Conservation (phyloP, 2,113 vertebrate genomes). For the Capreolus pygargus region DNA sequence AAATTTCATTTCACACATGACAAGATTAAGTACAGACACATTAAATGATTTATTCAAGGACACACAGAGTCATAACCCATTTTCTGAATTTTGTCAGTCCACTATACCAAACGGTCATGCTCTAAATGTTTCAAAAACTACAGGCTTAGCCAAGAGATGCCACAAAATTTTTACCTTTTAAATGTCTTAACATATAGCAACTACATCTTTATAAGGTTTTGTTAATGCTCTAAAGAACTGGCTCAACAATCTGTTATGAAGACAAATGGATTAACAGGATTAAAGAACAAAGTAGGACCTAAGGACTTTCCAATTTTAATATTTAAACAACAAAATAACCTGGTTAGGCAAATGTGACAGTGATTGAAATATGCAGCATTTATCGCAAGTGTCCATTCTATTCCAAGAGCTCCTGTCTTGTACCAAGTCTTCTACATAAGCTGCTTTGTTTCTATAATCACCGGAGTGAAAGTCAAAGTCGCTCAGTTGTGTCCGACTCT, state of each 20-base stretch:
- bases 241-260: neutral
- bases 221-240: constrained; percentile 27
- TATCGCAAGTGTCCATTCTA: neutral
- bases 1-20: neutral
- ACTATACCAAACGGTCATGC: neutral
- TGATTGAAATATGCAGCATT: neutral
- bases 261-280: neutral
- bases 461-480: neutral
- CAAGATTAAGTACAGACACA: neutral
- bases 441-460: neutral
- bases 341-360: neutral
- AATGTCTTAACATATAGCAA: constrained; percentile 3
- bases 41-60: neutral
- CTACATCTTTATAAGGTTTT: neutral
- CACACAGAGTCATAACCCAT: neutral
- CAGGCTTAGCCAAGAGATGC: neutral
- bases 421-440: neutral
- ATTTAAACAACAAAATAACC: neutral
- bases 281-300: neutral
- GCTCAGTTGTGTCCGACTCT: neutral
- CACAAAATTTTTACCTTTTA: neutral
- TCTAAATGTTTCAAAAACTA: constrained; percentile 14
- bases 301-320: neutral
- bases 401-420: neutral
- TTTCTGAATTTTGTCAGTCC: neutral